Conservation (phyloP, 2,113 vertebrate genomes). For the Illadopsis cleaveri region DNA sequence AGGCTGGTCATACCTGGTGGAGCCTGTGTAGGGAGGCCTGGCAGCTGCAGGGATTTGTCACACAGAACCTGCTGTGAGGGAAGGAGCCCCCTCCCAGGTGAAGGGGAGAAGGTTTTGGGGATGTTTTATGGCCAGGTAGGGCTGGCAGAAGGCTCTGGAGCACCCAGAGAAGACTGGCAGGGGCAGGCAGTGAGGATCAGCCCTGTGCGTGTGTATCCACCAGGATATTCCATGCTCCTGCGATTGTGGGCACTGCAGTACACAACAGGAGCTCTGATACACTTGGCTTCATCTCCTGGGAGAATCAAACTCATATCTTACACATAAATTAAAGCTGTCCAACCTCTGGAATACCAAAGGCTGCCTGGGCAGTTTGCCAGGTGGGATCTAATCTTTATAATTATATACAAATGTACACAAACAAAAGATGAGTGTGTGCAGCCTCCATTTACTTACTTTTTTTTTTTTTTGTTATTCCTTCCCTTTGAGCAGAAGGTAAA, state of each 20-base stretch:
- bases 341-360: background rate
- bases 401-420: background rate
- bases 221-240: background rate
- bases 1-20: rapidly evolving
- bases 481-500: background rate
- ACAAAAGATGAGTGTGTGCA: background rate
- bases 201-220: rapidly evolving
- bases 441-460: background rate
- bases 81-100: no score
- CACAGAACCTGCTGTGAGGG: background rate
- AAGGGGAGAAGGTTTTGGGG: background rate
- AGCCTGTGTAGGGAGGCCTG: background rate
- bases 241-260: background rate
- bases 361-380: background rate
- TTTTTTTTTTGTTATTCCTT: background rate
- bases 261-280: background rate
- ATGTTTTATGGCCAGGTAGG: background rate
- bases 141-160: background rate
- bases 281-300: background rate
- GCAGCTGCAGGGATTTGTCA: background rate
- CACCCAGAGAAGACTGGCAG: background rate
- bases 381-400: background rate
- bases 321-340: background rate
- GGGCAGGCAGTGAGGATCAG: background rate
- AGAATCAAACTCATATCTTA: background rate